Evolutionary conservation across 2,888 invertebrate genomes (phyloP), one percentile per base, ranked within the genome.

Genomic region (Molorchus minor): DNA sequence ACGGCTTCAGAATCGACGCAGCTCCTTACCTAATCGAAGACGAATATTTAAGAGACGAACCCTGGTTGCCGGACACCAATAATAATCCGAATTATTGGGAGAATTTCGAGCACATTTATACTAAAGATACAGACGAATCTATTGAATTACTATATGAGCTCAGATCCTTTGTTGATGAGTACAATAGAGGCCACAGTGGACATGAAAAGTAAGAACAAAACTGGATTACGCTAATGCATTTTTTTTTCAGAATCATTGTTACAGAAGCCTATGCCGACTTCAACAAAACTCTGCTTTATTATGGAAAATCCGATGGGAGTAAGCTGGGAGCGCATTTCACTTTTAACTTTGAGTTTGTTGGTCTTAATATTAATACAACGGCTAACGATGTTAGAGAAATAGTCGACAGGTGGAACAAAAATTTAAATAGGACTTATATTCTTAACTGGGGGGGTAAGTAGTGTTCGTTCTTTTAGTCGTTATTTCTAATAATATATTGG

Each of bases 1-100:
- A 92, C 72, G 96, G 96, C 0, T 94, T 96, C 74, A 87, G 94
- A 69, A 84, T 96, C 21, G 92, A 93, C 72, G 92, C 92, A 1
- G 84, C 92, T 12, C 82, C 83, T 1, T 68, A 68, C 70, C 52
- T 85, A 12, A 80, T 76, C 52, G 85, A 85, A 72, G 73, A 71
- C 12, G 69, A 71, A 8, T 46, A 71, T 8, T 43, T 66, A n/a
- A 40, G 29, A 2, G 79, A 85, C 58, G 84, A 85, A 69, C 81
- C 83, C 0, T 16, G 20, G 12, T 72, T 77, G 1, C 46, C 71
- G 0, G 17, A 57, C 41, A 51, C 55, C 2, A 65, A 54, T 0
- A 83, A 15, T 78, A 78, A 0, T 85, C 76, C 90, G 89, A 74
- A 87, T 87, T 0, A 58, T 77, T 35, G 82, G 82, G 43, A 67